A percentile compares a stretch with the other conserved stretches of the same genome.
phyloP scores from a whole-genome alignment of 1,140 invertebrate species.

The Drosophila sechellia region DNA sequence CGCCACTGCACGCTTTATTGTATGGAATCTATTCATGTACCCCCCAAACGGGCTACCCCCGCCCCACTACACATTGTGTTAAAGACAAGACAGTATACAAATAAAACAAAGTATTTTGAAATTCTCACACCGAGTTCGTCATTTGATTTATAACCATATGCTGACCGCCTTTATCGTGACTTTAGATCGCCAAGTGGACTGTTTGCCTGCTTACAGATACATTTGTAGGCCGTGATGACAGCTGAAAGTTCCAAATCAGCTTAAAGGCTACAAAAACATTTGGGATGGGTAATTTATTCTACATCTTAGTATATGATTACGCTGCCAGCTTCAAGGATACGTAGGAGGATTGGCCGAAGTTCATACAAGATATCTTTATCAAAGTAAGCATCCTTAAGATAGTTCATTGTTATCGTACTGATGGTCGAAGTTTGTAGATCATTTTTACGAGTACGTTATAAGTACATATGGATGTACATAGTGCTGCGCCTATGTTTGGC shows the following conservation, averaged over 20 bases:
- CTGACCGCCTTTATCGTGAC: slow-evolving; percentile 28
- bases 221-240: slow-evolving; percentile 18
- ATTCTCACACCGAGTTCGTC: slow-evolving; percentile 2
- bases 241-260: slow-evolving; percentile 4
- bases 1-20: slow-evolving; percentile 51
- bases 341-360: not conserved
- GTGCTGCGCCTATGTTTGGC: slow-evolving; percentile 40
- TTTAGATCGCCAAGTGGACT: slow-evolving; percentile 31
- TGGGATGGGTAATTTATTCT: not conserved
- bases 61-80: slow-evolving; percentile 29
- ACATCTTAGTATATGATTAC: not conserved
- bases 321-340: not conserved
- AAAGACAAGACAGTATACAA: slow-evolving; percentile 43
- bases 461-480: not conserved
- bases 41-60: slow-evolving; percentile 11
- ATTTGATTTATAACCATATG: slow-evolving; percentile 35
- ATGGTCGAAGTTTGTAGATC: slow-evolving; percentile 4
- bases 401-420: not conserved
- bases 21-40: slow-evolving; percentile 39
- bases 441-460: not conserved
- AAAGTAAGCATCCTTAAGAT: not conserved
- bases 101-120: slow-evolving; percentile 44
- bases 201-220: slow-evolving; percentile 9
- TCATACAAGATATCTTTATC: not conserved
- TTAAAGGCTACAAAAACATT: not conserved